Percentiles rank a stretch among this genome's conserved stretches.
These are phyloP conservation scores for Oxyteleia sp. DNA, from an alignment of 2,888 invertebrate genomes.

Conservation along the genomic window DNA sequence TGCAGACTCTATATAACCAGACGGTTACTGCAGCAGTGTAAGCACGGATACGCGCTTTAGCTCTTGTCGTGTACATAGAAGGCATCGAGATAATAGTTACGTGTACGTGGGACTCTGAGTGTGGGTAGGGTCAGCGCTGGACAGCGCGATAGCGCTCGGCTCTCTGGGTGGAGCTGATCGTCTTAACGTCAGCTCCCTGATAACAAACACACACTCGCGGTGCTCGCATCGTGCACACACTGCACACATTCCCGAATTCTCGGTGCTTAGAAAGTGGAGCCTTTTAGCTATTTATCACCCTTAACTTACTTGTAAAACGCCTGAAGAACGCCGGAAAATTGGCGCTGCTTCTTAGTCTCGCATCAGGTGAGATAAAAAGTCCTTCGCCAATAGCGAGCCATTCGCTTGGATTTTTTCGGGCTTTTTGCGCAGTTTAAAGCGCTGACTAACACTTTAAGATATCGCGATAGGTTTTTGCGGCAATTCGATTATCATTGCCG, in stretches of 20 bases:
- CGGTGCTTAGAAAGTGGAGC: slow-evolving; percentile 51
- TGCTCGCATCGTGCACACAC: slow-evolving; percentile 40
- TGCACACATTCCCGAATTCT: slow-evolving; percentile 55
- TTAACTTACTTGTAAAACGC: slow-evolving; percentile 70
- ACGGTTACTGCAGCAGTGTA: slow-evolving; percentile 61
- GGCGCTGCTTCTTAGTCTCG: slow-evolving; percentile 62
- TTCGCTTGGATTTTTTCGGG: slow-evolving; percentile 22
- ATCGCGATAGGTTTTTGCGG: slow-evolving; percentile 23
- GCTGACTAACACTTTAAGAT: slow-evolving; percentile 22
- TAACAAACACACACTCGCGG: slow-evolving; percentile 64
- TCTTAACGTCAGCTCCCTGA: slow-evolving; percentile 72
- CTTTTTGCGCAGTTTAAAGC: slow-evolving; percentile 12
- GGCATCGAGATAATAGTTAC: slow-evolving; percentile 64
- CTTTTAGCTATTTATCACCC: slow-evolving; percentile 71
- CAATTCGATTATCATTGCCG: neutral
- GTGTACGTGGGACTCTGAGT: slow-evolving; percentile 60
- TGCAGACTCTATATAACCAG: slow-evolving; percentile 61
- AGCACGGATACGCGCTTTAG: slow-evolving; percentile 63
- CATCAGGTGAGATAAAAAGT: slow-evolving; percentile 70
- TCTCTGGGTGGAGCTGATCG: slow-evolving; percentile 79
- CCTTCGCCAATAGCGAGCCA: slow-evolving; percentile 38
- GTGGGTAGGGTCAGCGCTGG: slow-evolving; percentile 80
- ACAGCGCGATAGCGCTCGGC: slow-evolving; percentile 83
- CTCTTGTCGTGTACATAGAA: slow-evolving; percentile 62
- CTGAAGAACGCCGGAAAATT: slow-evolving; percentile 65